Base-by-base conservation (phyloP, 1,140 invertebrate genomes). In the Archivesica marissinica region DNA sequence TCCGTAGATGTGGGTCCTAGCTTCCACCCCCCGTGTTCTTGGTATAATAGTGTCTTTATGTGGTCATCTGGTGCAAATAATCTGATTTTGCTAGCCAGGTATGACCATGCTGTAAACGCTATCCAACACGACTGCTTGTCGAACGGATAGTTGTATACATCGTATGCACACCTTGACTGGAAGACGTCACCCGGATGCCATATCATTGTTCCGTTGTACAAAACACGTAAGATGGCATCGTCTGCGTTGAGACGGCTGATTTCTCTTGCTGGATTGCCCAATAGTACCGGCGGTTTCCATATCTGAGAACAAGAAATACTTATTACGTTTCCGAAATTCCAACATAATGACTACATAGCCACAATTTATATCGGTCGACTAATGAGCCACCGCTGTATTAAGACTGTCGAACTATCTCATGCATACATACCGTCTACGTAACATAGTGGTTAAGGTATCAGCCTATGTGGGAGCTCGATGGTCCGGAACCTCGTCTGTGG, bases 171-270 rank as follows among this genome's bases (percentile, higher is more conserved):
- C 15, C 52, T 47, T 17, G 64, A 47, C n/a, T 39, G 30, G 41
- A 81, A 81, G 17, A 81, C 78, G 61, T 81, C 78, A 41, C 78
- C 78, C 23, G 78, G 78, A 25, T 47, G 28, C 78, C 78, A 81
- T 11, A 81, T 70, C 11, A 56, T 33, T 15, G 61, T 70, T 33
- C 78, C 78, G 17, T 81, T 81, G 59, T 52, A 70, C 2, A 70
- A 23, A 28, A 81, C 44, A 2, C 78, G 41, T 1, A 38, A 28
- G 15, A 61, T 28, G 25, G 44, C 25, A 15, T 68, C 20, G 6
- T 68, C 47, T 39, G n/a, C 33, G 59, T 81, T 81, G 15, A 81
- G 30, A 17, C 70, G 23, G 17, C 15, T 70, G 15, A 68, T 52
- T 41, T 81, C 30, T 9, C 35, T 50, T 20, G 78, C 68, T 4